Percentiles rank a stretch among this genome's conserved stretches.
Evolutionary conservation across 2,113 vertebrate genomes (phyloP).

Genomic region (Calypte anna): DNA sequence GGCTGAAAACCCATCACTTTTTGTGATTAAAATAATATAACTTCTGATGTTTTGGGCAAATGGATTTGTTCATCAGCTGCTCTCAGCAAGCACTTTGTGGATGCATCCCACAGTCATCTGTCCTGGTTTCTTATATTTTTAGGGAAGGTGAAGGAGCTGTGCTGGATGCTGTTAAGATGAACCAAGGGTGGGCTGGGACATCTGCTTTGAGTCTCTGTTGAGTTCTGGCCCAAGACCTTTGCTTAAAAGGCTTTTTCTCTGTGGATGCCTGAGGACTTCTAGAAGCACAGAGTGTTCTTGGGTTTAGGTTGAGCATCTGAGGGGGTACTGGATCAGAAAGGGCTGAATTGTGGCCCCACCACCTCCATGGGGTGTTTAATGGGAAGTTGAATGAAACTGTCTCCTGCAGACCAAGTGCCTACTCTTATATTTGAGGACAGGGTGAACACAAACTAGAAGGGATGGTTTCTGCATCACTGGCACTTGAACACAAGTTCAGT

Average conservation of each 20-base stretch:
- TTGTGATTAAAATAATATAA: neutral
- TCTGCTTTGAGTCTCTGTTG: neutral
- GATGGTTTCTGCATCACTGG: neutral
- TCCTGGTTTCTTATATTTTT: constrained; percentile 17
- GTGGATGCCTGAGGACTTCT: neutral
- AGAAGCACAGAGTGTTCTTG: neutral
- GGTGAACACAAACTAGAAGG: neutral
- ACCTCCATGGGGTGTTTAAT: neutral
- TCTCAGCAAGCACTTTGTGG: neutral
- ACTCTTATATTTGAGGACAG: neutral
- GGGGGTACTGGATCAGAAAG: neutral
- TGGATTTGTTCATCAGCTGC: neutral
- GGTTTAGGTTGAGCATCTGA: neutral
- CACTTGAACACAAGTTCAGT: neutral
- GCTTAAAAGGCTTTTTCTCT: neutral
- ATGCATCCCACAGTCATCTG: constrained; percentile 22
- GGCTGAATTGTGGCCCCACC: neutral
- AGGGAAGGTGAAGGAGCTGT: neutral
- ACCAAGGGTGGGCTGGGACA: neutral
- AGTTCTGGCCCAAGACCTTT: neutral
- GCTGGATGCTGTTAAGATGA: neutral
- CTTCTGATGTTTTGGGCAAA: fast-evolving
- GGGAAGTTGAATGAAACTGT: neutral
- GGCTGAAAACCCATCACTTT: neutral
- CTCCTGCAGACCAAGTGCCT: neutral